Conservation (phyloP, 2,888 invertebrate species). For the Troides aeacus region DNA sequence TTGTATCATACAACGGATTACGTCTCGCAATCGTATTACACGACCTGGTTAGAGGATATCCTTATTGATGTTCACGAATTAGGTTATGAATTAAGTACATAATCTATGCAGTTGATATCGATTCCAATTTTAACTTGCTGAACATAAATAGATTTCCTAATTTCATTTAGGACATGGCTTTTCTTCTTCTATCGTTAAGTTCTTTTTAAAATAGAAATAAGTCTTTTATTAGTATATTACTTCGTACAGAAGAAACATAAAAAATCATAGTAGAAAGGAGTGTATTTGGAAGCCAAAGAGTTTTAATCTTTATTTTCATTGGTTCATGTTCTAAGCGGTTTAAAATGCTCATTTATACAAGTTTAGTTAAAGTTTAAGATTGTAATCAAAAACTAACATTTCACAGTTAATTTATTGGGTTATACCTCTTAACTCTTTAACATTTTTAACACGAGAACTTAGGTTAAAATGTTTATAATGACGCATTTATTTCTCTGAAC, state of each 20-base stretch:
- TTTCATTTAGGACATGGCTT: too few relatives aligned
- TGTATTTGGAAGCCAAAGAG: too few relatives aligned
- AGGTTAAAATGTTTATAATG: not conserved
- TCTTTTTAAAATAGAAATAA: too few relatives aligned
- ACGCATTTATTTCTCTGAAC: not conserved
- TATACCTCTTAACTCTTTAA: not conserved
- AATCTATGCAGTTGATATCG: not conserved
- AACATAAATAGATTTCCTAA: too few relatives aligned
- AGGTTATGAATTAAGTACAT: not conserved
- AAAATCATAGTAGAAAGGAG: not conserved
- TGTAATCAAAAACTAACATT: too few relatives aligned
- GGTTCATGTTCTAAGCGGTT: too few relatives aligned
- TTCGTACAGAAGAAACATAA: not conserved
- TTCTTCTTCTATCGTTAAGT: too few relatives aligned
- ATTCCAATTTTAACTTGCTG: not conserved
- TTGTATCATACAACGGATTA: slow-evolving; percentile 11
- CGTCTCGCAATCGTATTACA: not conserved
- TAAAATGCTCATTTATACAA: too few relatives aligned
- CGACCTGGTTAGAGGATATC: not conserved
- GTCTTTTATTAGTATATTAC: too few relatives aligned
- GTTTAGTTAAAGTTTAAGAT: too few relatives aligned
- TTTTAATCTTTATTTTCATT: too few relatives aligned
- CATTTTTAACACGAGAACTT: not conserved
- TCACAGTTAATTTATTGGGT: too few relatives aligned
- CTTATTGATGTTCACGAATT: not conserved